Evolutionary conservation across 2,113 vertebrate species (phyloP).

Genomic region (Rattus norvegicus): GRCr8 NC_086025.1:71712501-71713000

Average conservation of each 20-base stretch:
- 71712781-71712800: neutral
- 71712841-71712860: neutral
- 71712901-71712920: neutral
- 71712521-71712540: too few relatives aligned
- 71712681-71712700: neutral
- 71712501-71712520: too few relatives aligned
- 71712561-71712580: too few relatives aligned
- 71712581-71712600: too few relatives aligned
- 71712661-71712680: neutral
- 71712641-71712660: neutral
- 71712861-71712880: neutral
- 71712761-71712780: neutral
- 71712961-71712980: neutral
- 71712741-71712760: neutral
- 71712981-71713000: neutral
- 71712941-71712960: neutral
- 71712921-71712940: neutral
- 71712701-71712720: neutral
- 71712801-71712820: neutral
- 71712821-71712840: neutral
- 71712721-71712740: neutral
- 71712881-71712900: neutral
- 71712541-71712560: too few relatives aligned
- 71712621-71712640: neutral
- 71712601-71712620: neutral